Base-by-base conservation (phyloP, 2,888 invertebrate genomes). In the Spatulosminthurus flaviceps region DNA sequence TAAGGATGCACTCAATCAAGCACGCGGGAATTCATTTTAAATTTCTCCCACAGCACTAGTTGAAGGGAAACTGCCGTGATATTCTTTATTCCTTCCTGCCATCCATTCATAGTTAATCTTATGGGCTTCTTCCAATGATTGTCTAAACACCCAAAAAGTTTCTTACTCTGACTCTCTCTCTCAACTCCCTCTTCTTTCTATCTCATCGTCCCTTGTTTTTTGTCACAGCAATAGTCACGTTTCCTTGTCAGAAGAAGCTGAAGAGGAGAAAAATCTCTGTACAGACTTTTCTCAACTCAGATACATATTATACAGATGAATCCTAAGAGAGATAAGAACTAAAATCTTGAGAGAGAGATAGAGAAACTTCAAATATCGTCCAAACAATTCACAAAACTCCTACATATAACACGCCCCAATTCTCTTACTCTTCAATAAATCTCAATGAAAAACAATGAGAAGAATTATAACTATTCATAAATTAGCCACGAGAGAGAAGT, bases 21-120 rank as follows among this genome's bases (percentile, higher is more conserved):
- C 13, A n/a, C 41, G 61, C 22, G 41, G 24, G n/a, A 64, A 75
- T 75, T 75, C 64, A 75, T 34, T 75, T 75, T 64, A 75, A 75
- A 72, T 51, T 72, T 72, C 64, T 75, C 21, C 75, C 75, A 64
- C 75, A 42, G 26, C 60, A 61, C 73, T 51, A 19, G 26, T 26
- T 51, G n/a, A 26, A 7, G 24, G 5, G 28, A 13, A 21, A 64
- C 64, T 64, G 16, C 29, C 19, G 28, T 24, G 67, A 26, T 67
- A 29, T 67, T 67, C 67, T 67, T 67, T 67, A 67, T 67, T 67
- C 67, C 28, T 67, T 67, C 67, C 28, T 51, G 29, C 28, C 28
- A 67, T 67, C 43, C 71, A 72, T 42, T 72, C 71, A 72, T 72
- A 43, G 41, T 72, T 72, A 72, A 72, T 72, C 71, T 72, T 41